These are phyloP conservation scores for Sinonovacula constricta DNA, from an alignment of 1,140 invertebrate species.

Conservation along the genomic window DNA sequence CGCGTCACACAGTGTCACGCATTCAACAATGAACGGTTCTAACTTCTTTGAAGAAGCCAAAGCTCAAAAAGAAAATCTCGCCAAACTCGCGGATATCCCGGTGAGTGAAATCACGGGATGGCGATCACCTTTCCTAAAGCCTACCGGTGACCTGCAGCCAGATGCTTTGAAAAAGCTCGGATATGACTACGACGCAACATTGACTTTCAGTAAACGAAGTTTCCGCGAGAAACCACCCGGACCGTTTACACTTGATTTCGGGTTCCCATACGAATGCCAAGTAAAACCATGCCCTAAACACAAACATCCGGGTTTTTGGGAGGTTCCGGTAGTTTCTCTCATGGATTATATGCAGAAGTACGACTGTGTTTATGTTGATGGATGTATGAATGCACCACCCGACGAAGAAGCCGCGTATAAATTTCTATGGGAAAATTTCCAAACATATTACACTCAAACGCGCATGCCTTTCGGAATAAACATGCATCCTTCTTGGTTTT, in stretches of 20 bases:
- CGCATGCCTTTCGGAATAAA: slow-evolving; percentile 70
- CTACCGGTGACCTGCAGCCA: slow-evolving; percentile 62
- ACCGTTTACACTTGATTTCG: slow-evolving; percentile 69
- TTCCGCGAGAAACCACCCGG: slow-evolving; percentile 56
- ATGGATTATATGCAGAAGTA: slow-evolving; percentile 62
- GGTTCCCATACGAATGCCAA: slow-evolving; percentile 62
- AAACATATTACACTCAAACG: slow-evolving; percentile 63
- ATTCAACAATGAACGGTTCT: slow-evolving; percentile 59
- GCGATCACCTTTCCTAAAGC: slow-evolving; percentile 66
- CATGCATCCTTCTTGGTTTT: slow-evolving; percentile 71
- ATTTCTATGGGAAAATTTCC: slow-evolving; percentile 71
- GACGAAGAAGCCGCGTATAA: slow-evolving; percentile 59
- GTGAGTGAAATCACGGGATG: slow-evolving; percentile 61
- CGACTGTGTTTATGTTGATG: slow-evolving; percentile 70
- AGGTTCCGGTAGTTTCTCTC: slow-evolving; percentile 67
- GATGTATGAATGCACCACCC: slow-evolving; percentile 62
- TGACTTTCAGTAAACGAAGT: slow-evolving; percentile 61
- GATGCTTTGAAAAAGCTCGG: slow-evolving; percentile 58
- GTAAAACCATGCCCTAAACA: slow-evolving; percentile 63
- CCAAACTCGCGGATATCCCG: slow-evolving; percentile 58
- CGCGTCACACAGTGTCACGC: slow-evolving; percentile 88
- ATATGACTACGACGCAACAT: slow-evolving; percentile 63
- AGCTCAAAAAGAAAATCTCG: slow-evolving; percentile 59
- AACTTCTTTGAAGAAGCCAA: slow-evolving; percentile 59
- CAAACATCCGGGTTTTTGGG: slow-evolving; percentile 63